Evolutionary conservation across 2,888 invertebrate genomes (phyloP).

Genomic region (Pammene aurita): DNA sequence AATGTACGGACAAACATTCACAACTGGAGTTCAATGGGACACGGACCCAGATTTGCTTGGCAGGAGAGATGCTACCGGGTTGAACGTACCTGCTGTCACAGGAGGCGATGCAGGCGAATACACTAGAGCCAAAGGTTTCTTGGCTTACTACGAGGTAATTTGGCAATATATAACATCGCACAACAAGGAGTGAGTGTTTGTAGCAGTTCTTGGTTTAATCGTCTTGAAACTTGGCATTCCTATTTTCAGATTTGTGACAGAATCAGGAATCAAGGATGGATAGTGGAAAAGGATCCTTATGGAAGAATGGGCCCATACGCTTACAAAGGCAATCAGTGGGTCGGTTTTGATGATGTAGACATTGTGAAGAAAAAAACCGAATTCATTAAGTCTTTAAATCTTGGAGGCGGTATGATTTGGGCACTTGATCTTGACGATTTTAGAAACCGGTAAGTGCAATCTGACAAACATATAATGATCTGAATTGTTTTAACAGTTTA

Average conservation of each 20-base stretch:
- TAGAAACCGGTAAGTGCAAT: conserved; percentile 80
- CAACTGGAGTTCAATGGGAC: conserved; percentile 66
- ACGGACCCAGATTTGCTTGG: conserved; percentile 64
- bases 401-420: conserved; percentile 96
- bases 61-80: conserved; percentile 83
- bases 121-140: conserved; percentile 92
- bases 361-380: conserved; percentile 92
- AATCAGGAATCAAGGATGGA: conserved; percentile 90
- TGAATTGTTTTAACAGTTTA: neutral
- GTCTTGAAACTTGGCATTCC: neutral
- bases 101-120: conserved; percentile 93
- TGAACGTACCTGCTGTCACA: conserved; percentile 89
- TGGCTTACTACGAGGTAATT: conserved; percentile 92
- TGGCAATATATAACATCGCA: conserved; percentile 9
- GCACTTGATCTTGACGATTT: conserved; percentile 95
- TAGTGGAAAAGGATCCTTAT: conserved; percentile 89
- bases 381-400: conserved; percentile 88
- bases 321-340: conserved; percentile 94
- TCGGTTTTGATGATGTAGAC: conserved; percentile 92
- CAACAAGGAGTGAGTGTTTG: no score
- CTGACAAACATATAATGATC: neutral
- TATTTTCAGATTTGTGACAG: conserved; percentile 89
- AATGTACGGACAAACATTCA: conserved; percentile 93
- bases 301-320: conserved; percentile 94
- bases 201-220: no score